Percentiles rank a stretch among this genome's conserved stretches.
Evolutionary conservation across 2,797 vertebrate species (phyloP).

Genomic region (Momotus momota): DNA sequence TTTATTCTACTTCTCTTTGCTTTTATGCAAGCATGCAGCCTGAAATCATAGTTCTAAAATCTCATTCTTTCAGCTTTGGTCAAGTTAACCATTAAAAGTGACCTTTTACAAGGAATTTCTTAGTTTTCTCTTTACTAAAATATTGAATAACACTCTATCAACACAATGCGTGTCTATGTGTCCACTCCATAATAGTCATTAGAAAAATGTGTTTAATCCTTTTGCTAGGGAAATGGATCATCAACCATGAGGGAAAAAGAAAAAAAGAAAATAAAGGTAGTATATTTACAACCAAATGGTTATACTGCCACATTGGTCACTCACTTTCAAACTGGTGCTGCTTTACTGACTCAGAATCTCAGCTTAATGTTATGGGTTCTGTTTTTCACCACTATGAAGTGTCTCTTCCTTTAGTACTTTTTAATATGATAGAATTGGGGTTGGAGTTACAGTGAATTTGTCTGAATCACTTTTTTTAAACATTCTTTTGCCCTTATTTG

Average conservation of each 20-base stretch:
- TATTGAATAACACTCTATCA: background rate
- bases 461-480: background rate
- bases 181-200: background rate
- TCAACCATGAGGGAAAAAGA: background rate
- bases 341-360: background rate
- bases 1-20: conserved; percentile 2
- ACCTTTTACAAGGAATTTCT: background rate
- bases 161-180: background rate
- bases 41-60: conserved; percentile 24
- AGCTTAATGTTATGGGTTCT: background rate
- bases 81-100: conserved; percentile 23
- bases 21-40: background rate
- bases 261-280: background rate
- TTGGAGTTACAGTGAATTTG: background rate
- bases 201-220: background rate
- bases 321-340: background rate
- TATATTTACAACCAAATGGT: background rate
- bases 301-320: background rate
- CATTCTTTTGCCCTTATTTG: background rate
- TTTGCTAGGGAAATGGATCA: background rate
- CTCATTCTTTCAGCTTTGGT: background rate
- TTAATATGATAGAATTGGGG: background rate
- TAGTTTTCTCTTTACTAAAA: conserved; percentile 15
- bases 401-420: background rate
- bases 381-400: background rate